A percentile compares a stretch with the other conserved stretches of the same genome.
These are phyloP conservation scores for Otus sunia DNA, from an alignment of 2,113 vertebrate genomes.

Conservation along the genomic window DNA sequence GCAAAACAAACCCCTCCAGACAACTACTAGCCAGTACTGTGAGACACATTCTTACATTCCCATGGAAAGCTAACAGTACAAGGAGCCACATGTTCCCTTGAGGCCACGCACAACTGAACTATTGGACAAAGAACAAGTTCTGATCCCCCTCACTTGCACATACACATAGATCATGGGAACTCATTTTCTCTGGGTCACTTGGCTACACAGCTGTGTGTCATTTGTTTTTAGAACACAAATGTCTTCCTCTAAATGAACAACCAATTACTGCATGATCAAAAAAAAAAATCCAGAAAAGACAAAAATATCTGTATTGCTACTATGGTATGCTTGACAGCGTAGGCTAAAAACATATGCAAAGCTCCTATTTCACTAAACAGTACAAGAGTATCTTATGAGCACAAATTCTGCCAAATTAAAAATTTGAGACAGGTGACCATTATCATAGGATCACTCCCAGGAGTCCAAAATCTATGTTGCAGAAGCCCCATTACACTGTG, in stretches of 20 bases:
- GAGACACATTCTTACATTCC: neutral
- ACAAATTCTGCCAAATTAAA: neutral
- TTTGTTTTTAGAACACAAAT: conserved; percentile 39
- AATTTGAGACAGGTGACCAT: neutral
- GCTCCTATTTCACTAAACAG: neutral
- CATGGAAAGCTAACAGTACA: neutral
- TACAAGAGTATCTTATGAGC: neutral
- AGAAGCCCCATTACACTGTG: neutral
- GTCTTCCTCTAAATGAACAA: neutral
- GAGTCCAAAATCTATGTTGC: neutral
- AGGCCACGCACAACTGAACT: neutral
- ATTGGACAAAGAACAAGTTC: neutral
- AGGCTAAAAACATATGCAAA: neutral
- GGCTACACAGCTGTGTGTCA: neutral
- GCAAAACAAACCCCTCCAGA: neutral
- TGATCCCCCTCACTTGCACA: neutral
- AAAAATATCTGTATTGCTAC: neutral
- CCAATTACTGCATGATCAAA: neutral
- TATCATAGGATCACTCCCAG: neutral
- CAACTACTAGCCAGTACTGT: neutral
- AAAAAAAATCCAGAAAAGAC: neutral
- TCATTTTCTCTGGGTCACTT: conserved; percentile 21
- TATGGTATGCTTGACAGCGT: neutral
- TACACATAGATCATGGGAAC: conserved; percentile 37
- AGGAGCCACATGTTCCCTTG: neutral